phyloP scores from a whole-genome alignment of 2,797 vertebrate genomes.

The Bradypus variegatus region DNA sequence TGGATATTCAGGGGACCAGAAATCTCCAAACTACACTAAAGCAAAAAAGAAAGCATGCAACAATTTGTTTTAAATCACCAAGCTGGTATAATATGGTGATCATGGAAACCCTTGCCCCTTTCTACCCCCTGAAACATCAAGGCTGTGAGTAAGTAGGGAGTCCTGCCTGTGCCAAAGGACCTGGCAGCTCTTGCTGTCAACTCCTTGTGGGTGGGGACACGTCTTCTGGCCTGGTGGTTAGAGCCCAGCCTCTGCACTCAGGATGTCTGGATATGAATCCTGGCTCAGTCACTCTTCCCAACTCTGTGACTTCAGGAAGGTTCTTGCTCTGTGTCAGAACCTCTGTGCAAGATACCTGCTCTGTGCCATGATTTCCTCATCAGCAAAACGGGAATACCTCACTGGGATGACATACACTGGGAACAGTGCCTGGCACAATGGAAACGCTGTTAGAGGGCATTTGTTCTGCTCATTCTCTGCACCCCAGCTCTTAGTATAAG shows the following conservation, averaged over 20 bases:
- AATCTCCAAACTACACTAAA: background rate
- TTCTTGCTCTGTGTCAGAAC: too few relatives aligned
- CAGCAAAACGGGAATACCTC: background rate
- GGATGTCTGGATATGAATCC: background rate
- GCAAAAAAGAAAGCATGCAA: background rate
- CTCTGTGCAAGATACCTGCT: too few relatives aligned
- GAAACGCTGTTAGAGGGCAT: background rate
- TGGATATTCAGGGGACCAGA: background rate
- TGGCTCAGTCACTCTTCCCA: background rate
- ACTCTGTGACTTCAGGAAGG: background rate
- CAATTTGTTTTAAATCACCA: background rate
- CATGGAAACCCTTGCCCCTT: background rate
- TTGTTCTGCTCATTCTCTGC: background rate
- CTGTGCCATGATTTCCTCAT: background rate
- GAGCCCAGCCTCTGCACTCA: background rate
- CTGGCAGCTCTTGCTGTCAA: background rate
- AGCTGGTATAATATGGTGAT: background rate
- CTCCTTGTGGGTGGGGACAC: rapidly evolving
- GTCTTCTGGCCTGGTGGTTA: background rate
- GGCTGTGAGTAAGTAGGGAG: background rate
- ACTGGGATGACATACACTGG: background rate
- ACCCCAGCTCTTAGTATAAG: background rate
- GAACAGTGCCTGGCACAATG: too few relatives aligned
- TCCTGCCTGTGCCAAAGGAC: background rate
- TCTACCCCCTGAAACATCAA: background rate